Evolutionary conservation across 2,113 vertebrate species (phyloP).

Genomic region (Tursiops truncatus): DNA sequence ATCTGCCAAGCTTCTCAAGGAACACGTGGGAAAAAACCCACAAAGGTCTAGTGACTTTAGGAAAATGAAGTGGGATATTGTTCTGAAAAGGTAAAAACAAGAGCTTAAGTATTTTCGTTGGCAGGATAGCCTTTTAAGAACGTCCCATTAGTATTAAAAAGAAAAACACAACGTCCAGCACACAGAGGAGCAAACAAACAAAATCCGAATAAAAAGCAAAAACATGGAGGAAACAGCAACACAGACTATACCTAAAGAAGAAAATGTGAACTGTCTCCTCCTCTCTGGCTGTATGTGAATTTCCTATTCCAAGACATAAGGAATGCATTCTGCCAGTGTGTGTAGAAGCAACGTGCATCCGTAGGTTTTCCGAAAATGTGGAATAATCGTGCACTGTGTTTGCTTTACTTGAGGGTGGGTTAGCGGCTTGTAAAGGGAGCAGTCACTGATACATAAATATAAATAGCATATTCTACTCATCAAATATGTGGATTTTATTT

Average conservation of each 20-base stretch:
- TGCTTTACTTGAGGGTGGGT: slow-evolving; percentile 43
- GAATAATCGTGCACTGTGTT: neutral
- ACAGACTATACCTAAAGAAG: neutral
- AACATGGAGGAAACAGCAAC: neutral
- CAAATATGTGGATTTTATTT: slow-evolving; percentile 56
- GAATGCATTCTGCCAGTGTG: neutral
- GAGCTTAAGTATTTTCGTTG: neutral
- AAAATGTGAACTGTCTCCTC: neutral
- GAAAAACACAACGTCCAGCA: neutral
- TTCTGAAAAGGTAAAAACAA: neutral
- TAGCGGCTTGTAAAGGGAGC: neutral
- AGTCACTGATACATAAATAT: slow-evolving; percentile 45
- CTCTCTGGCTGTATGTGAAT: neutral
- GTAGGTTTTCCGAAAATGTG: neutral
- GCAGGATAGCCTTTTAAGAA: neutral
- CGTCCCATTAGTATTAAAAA: neutral
- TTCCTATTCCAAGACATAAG: neutral
- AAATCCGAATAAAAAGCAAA: slow-evolving; percentile 23
- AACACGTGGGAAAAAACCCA: slow-evolving; percentile 28
- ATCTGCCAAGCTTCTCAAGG: neutral
- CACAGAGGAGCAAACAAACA: neutral
- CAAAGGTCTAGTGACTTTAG: neutral
- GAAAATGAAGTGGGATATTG: slow-evolving; percentile 34
- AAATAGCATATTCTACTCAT: neutral
- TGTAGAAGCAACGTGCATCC: neutral